Evolutionary conservation across 2,113 vertebrate genomes (phyloP), one percentile per base, ranked within the genome.

Genomic region (Cheilinus undulatus): DNA sequence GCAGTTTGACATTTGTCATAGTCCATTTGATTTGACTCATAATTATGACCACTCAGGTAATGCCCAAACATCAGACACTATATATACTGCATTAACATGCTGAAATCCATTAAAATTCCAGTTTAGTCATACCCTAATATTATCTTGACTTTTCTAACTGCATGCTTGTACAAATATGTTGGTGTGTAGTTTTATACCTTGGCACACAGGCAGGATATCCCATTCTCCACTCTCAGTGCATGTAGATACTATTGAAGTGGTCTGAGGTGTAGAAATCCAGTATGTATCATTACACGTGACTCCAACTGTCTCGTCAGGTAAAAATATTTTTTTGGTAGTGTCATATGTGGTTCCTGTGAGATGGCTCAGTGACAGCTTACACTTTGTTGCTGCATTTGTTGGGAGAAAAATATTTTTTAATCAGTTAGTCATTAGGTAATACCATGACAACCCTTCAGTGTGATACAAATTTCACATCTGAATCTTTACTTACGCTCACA

Each of bases 401-500:
- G 17, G 34, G 1, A 28, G 64, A 51, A 26, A 1, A 0, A 71
- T 1, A 5, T 22, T 9, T 24, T 0, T 56, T 15, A 74, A 45
- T n/a, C 15, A 7, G 40, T 34, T 70, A 69, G 9, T 56, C 3
- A 27, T 15, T 38, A 1, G 19, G 2, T 7, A 68, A 3, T 0
- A 13, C 0, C 19, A 34, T 2, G 19, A 19, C 40, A 42, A 17
- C 13, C 15, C 3, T 30, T 46, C 20, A 11, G 0, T 32, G n/a
- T 14, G 17, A 28, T 32, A 5, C 5, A 54, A 48, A 0, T 0
- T 43, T 14, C 13, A 5, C n/a, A 42, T 4, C 15, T 2, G n/a
- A 15, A 4, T 52, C 22, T 4, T 34, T 51, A 40, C 85, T 69
- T 69, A 92, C 91, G 3, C 88, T 87, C n/a, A 85, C 91, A 93